Conservation (phyloP, 2,888 invertebrate species). For the Parelbella ahira region DNA sequence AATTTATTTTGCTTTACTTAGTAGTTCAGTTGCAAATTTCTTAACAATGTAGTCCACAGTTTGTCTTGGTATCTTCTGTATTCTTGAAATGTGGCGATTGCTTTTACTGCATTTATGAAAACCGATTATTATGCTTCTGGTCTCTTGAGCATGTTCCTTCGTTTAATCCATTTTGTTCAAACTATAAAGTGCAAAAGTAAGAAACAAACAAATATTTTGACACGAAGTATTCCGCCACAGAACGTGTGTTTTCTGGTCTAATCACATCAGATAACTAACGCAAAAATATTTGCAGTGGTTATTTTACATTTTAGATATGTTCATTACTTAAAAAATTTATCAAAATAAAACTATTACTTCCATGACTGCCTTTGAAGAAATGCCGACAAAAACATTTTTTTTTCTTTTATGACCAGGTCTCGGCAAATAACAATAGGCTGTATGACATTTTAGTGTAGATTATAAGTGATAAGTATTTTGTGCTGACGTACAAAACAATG, state of each 20-base stretch:
- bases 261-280: conserved; percentile 5
- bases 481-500: neutral
- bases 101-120: conserved; percentile 4
- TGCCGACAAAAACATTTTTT: neutral
- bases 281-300: neutral
- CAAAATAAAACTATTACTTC: neutral
- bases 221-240: neutral
- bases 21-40: too few species aligned
- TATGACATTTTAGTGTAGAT: neutral
- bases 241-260: neutral
- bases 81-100: conserved; percentile 1
- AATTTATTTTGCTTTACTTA: too few species aligned
- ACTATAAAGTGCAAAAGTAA: neutral
- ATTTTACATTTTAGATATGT: neutral
- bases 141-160: neutral
- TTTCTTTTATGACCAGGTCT: neutral
- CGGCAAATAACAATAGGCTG: neutral
- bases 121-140: neutral
- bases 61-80: conserved; percentile 3
- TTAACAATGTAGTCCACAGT: too few species aligned
- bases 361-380: too few species aligned
- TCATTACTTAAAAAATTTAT: neutral
- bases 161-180: conserved; percentile 3
- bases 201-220: neutral
- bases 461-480: too few species aligned